phyloP scores from a whole-genome alignment of 2,113 vertebrate species.

The Hypanus sabinus region DNA sequence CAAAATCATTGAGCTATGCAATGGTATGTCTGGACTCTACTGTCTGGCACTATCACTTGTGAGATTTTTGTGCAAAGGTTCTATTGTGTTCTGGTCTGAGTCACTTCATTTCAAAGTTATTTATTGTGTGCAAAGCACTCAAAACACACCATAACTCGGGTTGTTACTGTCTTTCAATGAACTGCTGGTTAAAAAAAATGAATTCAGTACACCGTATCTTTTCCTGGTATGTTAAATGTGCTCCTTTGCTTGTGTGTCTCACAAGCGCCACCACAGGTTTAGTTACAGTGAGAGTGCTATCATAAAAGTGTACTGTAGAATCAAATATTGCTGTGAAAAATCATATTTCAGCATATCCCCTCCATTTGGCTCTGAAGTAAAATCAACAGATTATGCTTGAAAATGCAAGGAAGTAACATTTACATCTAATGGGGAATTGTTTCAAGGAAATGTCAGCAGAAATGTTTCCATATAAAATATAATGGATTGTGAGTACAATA shows the following conservation, averaged over 20 bases:
- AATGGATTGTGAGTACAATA: neutral
- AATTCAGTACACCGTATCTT: neutral
- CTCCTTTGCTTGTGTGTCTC: neutral
- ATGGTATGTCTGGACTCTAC: too few relatives aligned
- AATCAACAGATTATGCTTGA: neutral
- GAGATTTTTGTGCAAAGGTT: neutral
- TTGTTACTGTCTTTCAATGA: too few relatives aligned
- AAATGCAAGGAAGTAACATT: neutral
- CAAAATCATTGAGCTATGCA: too few relatives aligned
- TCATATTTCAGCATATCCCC: neutral
- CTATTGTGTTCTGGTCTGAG: neutral
- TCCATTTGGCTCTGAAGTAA: neutral
- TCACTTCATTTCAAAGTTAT: neutral
- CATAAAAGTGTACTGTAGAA: too few relatives aligned
- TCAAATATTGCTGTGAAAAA: neutral
- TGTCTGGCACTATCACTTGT: neutral
- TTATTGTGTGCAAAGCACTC: neutral
- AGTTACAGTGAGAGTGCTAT: neutral
- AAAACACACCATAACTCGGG: too few relatives aligned
- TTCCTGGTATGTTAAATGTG: neutral
- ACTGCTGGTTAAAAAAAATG: neutral
- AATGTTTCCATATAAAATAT: neutral
- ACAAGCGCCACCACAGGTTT: neutral
- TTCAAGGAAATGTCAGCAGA: neutral
- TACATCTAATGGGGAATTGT: neutral